Base-by-base conservation (phyloP, 2,888 invertebrate genomes). In the Parelbella ahira region DNA sequence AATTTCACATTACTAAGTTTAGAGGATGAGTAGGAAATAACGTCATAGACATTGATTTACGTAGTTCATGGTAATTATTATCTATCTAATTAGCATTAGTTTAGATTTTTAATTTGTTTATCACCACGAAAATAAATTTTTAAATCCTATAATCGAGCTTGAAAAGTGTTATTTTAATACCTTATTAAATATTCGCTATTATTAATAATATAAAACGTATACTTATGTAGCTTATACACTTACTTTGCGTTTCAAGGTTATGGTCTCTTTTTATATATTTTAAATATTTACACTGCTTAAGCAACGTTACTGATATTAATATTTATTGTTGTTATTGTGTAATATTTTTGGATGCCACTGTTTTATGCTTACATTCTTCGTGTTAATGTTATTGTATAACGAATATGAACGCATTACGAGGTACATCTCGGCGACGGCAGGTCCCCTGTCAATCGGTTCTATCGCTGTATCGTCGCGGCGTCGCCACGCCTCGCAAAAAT, bases 281-380 rank as follows among this genome's bases (percentile, higher is more conserved):
- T 77, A 78, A 67, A 79, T 84, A 81, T 84, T 80, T 83, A 84
- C 80, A 83, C 68, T 72, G 83, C 86, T 81, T 83, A 77, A 67
- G 78, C 78, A 63, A 77, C 82, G 78, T 83, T 82, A 77, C 74
- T 76, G 59, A 76, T 80, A 76, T 59, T 70, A 58, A 77, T 80
- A 75, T 76, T 77, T 72, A 80, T 81, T 75, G 75, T 84, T 84
- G 67, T 79, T 80, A 69, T 83, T 81, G 68, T 74, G 67, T 77
- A 61, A 78, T 81, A 84, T 87, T 86, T 86, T 86, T 87, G 82
- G 81, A 86, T 78, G 68, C 74, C 68, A 75, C 69, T 77, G 66
- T 80, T 81, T 77, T 79, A 79, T 58, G 82, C 80, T 69, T 42
- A 69, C 63, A 58, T 74, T 68, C 65, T 72, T 79, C 75, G 65